Percentiles rank a stretch among this genome's conserved stretches.
These are phyloP conservation scores for Pimephales promelas DNA, from an alignment of 2,113 vertebrate species.

Conservation along the genomic window DNA sequence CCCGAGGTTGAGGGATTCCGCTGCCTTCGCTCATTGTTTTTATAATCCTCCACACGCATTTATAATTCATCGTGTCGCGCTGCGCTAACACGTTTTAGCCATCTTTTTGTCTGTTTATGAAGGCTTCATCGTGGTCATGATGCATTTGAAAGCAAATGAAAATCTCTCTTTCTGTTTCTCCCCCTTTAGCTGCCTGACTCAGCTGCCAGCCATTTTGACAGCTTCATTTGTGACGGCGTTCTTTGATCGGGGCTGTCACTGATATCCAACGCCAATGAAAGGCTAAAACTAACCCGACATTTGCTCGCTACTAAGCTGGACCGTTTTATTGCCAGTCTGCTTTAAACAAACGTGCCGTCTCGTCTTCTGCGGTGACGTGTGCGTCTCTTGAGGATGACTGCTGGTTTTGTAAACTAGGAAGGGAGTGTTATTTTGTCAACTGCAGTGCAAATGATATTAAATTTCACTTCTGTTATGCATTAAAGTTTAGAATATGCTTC, in stretches of 20 bases:
- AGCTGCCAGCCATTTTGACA: conserved; percentile 73
- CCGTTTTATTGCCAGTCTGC: conserved; percentile 54
- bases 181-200: conserved; percentile 59
- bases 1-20: conserved; percentile 70
- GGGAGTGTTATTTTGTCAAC: conserved; percentile 36
- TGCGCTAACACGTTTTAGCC: conserved; percentile 29
- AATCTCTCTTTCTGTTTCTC: conserved; percentile 62
- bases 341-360: conserved; percentile 65
- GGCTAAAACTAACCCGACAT: conserved; percentile 62
- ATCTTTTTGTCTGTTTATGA: conserved; percentile 61
- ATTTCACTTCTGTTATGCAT: not conserved
- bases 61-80: conserved; percentile 73
- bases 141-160: conserved; percentile 65
- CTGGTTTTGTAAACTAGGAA: conserved; percentile 65
- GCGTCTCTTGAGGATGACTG: conserved; percentile 65
- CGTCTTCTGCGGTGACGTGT: conserved; percentile 62
- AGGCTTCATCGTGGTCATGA: conserved; percentile 69
- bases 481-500: not conserved
- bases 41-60: conserved; percentile 72
- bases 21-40: conserved; percentile 71
- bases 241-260: conserved; percentile 74
- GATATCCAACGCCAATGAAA: conserved; percentile 70
- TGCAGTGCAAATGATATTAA: conserved; percentile 15
- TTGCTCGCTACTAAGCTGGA: conserved; percentile 39
- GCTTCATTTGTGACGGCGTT: conserved; percentile 72